A percentile compares a stretch with the other conserved stretches of the same genome.
These are phyloP conservation scores for Bradynema listronoti DNA, from an alignment of 1,140 invertebrate genomes.

Conservation along the genomic window DNA sequence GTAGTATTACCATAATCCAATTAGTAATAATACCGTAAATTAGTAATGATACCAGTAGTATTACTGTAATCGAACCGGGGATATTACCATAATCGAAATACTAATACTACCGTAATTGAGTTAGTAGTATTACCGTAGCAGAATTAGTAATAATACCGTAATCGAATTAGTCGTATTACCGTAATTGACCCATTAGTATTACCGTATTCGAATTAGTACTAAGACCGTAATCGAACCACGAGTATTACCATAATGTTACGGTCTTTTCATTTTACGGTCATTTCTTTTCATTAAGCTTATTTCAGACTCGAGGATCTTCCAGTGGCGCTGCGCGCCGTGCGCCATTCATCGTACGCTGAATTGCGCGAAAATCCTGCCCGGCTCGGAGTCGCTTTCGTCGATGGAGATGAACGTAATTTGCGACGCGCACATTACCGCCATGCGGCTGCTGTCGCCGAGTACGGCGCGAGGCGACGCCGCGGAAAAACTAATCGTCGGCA, in stretches of 20 bases:
- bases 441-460: not conserved
- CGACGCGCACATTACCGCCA: constrained; percentile 17
- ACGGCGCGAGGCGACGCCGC: not conserved
- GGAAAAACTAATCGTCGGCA: constrained; percentile 41
- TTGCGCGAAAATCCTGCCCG: constrained; percentile 32
- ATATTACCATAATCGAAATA: too few relatives aligned
- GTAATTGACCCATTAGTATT: too few relatives aligned
- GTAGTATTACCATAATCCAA: too few relatives aligned
- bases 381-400: constrained; percentile 28
- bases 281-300: not conserved
- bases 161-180: too few relatives aligned
- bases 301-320: constrained; percentile 32
- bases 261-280: constrained; percentile 5
- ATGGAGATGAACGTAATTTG: constrained; percentile 31
- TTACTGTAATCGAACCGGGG: too few relatives aligned
- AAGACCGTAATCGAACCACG: too few relatives aligned
- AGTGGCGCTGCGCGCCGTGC: constrained; percentile 27
- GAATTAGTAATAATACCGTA: too few relatives aligned
- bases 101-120: too few relatives aligned
- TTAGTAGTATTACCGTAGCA: too few relatives aligned
- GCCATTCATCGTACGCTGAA: constrained; percentile 26
- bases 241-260: not conserved
- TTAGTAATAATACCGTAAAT: too few relatives aligned
- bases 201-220: too few relatives aligned
- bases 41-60: too few relatives aligned